phyloP scores from a whole-genome alignment of 2,797 vertebrate species.

The Pseudochirops cupreus region DNA sequence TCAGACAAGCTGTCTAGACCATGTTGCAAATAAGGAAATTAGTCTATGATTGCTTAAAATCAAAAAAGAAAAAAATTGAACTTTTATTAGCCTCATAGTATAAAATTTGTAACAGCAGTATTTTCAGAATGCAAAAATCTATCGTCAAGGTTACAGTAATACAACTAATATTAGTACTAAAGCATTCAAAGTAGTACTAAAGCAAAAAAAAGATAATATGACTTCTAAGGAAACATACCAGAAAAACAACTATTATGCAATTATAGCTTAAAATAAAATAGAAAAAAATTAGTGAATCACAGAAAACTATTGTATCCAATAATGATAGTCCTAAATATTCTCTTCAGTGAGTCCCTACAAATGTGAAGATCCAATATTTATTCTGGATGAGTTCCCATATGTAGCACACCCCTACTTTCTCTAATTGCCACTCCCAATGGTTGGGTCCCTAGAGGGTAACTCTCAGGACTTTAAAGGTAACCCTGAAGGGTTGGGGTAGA shows the following conservation, averaged over 20 bases:
- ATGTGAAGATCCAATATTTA: not conserved
- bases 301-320: not conserved
- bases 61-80: not conserved
- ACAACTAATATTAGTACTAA: not conserved
- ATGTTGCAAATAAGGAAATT: not conserved
- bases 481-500: not conserved
- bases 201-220: not conserved
- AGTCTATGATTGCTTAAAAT: not conserved
- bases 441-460: not conserved
- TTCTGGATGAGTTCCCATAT: not conserved
- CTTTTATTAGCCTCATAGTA: not conserved
- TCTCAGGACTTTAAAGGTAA: not conserved
- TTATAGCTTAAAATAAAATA: not conserved
- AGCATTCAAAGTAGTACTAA: not conserved
- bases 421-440: not conserved
- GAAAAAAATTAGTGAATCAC: not conserved
- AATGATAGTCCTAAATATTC: not conserved
- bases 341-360: not conserved
- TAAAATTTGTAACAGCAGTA: not conserved
- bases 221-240: not conserved
- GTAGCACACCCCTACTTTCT: not conserved
- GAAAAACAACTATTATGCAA: not conserved
- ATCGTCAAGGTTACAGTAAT: not conserved
- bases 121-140: not conserved
- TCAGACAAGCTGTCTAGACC: not conserved